Percentiles rank a stretch among this genome's conserved stretches.
These are phyloP conservation scores for Salpingus planirostris DNA, from an alignment of 2,888 invertebrate species.

Conservation along the genomic window DNA sequence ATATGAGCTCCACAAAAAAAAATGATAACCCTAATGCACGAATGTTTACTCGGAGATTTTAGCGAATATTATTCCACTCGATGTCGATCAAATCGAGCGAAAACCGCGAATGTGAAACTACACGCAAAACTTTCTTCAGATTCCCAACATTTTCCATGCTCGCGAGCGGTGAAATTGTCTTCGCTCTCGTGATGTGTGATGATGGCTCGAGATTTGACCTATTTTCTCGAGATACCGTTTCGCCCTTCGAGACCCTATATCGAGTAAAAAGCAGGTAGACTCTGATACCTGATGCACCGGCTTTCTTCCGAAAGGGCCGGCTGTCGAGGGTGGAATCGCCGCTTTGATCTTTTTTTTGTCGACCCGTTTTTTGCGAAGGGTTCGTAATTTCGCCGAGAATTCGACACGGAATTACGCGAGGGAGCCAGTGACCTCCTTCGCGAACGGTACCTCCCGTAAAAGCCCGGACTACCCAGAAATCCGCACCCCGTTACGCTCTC, in stretches of 20 bases:
- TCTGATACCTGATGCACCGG: constrained; percentile 20
- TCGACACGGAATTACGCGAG: no score
- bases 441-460: no score
- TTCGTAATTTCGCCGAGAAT: no score
- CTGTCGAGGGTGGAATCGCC: no score
- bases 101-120: constrained; percentile 14
- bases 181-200: constrained; percentile 10
- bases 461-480: not conserved
- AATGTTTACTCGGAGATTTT: constrained; percentile 4
- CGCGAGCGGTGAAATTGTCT: constrained; percentile 13
- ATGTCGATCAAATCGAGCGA: constrained; percentile 1
- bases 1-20: no score
- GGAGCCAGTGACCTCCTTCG: no score
- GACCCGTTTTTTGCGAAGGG: no score
- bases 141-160: constrained; percentile 14
- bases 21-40: no score
- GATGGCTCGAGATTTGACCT: constrained; percentile 13
- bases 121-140: constrained; percentile 10
- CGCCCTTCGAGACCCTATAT: constrained; percentile 8
- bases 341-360: no score
- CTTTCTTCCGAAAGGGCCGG: constrained; percentile 5
- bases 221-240: constrained; percentile 12
- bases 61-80: constrained; percentile 7
- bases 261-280: constrained; percentile 18
- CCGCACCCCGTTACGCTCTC: no score